phyloP scores from a whole-genome alignment of 2,113 vertebrate species.

The Noctilio leporinus region DNA sequence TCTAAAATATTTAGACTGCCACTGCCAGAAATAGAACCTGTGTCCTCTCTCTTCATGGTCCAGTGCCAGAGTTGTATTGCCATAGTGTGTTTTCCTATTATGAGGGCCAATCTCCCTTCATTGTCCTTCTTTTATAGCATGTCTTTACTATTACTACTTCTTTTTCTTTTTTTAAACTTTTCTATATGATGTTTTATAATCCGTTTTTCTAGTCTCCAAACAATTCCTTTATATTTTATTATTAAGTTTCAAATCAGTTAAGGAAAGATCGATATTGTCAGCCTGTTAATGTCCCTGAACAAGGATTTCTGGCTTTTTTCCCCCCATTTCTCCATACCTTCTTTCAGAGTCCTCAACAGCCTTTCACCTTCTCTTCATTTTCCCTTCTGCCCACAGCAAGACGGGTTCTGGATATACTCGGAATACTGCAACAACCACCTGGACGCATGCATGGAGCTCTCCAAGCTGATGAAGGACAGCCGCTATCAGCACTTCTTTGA shows the following conservation, averaged over 20 bases:
- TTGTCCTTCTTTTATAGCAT: background rate
- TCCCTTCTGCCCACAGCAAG: slow-evolving; percentile 86
- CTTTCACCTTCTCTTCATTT: background rate
- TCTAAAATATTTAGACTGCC: background rate
- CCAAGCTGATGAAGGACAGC: slow-evolving; percentile 96
- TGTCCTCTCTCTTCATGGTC: background rate
- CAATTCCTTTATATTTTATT: background rate
- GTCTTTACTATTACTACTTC: background rate
- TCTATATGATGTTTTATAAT: background rate
- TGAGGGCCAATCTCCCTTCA: background rate
- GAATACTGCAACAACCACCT: slow-evolving; percentile 99
- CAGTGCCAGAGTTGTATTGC: background rate
- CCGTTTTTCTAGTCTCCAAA: background rate
- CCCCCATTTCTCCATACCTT: slow-evolving; percentile 6
- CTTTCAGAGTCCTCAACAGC: background rate
- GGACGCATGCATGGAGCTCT: slow-evolving; percentile 98
- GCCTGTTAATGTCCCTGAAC: background rate
- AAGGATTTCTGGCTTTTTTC: background rate
- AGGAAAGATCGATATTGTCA: background rate
- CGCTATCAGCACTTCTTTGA: slow-evolving; percentile 99
- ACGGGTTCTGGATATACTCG: slow-evolving; percentile 99
- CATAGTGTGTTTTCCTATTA: background rate
- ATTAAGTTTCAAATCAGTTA: slow-evolving; percentile 9
- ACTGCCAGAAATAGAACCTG: background rate
- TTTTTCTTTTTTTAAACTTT: too few relatives aligned